Evolutionary conservation across 2,113 vertebrate species (phyloP).

Genomic region (Coracopsis vasa): DNA sequence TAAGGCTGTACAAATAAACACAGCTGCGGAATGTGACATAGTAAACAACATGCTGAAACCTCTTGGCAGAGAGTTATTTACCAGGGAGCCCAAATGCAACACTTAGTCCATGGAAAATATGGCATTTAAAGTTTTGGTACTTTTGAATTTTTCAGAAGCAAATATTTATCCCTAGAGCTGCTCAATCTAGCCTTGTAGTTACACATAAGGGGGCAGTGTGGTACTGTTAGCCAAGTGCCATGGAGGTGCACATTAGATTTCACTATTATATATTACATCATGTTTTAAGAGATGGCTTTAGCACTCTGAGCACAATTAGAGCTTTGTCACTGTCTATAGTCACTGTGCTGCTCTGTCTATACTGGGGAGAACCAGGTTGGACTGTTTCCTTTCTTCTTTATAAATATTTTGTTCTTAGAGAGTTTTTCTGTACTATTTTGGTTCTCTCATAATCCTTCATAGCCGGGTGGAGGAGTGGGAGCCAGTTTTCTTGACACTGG

Average conservation of each 20-base stretch:
- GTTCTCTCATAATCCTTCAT: accelerated
- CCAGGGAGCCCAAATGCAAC: background rate
- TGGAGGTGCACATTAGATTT: constrained; percentile 10
- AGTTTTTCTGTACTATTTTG: background rate
- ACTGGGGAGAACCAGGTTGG: background rate
- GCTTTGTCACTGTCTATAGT: background rate
- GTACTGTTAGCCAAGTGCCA: constrained; percentile 57
- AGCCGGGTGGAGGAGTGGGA: background rate
- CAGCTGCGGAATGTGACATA: background rate
- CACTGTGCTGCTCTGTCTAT: background rate
- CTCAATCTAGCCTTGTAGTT: constrained; percentile 32
- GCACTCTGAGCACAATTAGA: background rate
- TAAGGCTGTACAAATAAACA: background rate
- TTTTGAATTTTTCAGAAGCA: constrained; percentile 30
- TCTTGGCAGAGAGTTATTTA: constrained; percentile 36
- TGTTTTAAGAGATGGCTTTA: constrained; percentile 43
- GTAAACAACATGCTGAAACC: constrained; percentile 21
- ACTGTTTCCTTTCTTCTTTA: background rate
- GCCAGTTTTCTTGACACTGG: background rate
- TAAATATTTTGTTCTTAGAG: background rate
- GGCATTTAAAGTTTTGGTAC: constrained; percentile 22
- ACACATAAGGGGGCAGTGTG: constrained; percentile 80
- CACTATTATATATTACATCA: constrained; percentile 36
- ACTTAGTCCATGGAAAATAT: background rate
- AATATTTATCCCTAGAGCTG: constrained; percentile 55